A percentile compares a stretch with the other conserved stretches of the same genome.
These are phyloP conservation scores for Sarcophaga caerulescens DNA, from an alignment of 2,888 invertebrate species.

Conservation along the genomic window DNA sequence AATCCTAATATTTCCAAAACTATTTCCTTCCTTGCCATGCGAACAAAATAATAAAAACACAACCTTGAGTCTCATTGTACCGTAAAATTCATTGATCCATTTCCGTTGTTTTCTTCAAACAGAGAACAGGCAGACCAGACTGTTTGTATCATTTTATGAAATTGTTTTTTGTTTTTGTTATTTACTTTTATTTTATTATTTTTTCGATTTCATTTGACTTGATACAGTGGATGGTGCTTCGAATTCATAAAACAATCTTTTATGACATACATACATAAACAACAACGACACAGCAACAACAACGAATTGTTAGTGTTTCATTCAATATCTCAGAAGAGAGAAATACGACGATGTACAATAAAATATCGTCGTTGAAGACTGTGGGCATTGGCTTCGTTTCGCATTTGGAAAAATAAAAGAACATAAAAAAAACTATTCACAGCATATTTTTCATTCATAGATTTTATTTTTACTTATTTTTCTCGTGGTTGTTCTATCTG, in stretches of 20 bases:
- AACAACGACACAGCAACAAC: neutral
- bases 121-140: neutral
- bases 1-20: neutral
- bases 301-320: too few relatives aligned
- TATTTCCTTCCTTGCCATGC: neutral
- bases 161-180: too few relatives aligned
- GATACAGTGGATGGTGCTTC: neutral
- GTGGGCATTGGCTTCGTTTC: too few relatives aligned
- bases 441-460: too few relatives aligned
- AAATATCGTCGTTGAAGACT: too few relatives aligned
- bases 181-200: neutral
- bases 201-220: neutral
- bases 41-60: neutral
- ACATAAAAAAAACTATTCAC: too few relatives aligned
- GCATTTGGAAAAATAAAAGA: too few relatives aligned
- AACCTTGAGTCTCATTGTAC: neutral
- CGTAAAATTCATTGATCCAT: conserved; percentile 10
- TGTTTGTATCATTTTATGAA: too few relatives aligned
- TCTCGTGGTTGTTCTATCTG: too few relatives aligned
- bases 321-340: too few relatives aligned
- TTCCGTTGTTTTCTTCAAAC: neutral
- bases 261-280: conserved; percentile 25
- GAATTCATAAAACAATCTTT: conserved; percentile 1
- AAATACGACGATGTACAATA: too few relatives aligned
- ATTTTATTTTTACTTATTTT: too few relatives aligned